Percentiles rank a stretch among this genome's conserved stretches.
Conservation (phyloP, 2,888 invertebrate species). For the Epinotia brunnichana region DNA sequence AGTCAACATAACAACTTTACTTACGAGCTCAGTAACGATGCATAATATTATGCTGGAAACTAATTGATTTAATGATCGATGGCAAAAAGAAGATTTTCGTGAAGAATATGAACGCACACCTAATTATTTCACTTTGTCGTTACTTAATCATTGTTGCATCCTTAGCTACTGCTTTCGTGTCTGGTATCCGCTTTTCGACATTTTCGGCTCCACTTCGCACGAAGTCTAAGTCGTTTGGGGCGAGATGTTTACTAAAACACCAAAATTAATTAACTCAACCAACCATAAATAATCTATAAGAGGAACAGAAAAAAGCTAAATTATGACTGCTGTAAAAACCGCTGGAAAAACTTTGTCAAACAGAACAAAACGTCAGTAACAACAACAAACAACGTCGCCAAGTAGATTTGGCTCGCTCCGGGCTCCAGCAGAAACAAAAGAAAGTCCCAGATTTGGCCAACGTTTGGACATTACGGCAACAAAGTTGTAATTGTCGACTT, state of each 20-base stretch:
- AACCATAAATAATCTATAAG: conserved; percentile 34
- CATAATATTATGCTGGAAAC: conserved; percentile 24
- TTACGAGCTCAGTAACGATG: conserved; percentile 27
- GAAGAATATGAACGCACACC: not conserved
- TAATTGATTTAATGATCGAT: conserved; percentile 19
- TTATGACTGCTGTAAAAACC: conserved; percentile 36
- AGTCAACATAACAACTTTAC: conserved; percentile 22
- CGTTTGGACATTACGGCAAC: conserved; percentile 59
- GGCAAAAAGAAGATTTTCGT: not conserved
- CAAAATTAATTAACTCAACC: conserved; percentile 28
- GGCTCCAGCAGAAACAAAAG: conserved; percentile 70
- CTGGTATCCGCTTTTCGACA: not conserved
- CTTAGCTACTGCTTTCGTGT: not conserved
- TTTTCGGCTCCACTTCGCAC: not conserved
- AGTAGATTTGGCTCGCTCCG: conserved; percentile 66
- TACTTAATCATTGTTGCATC: not conserved
- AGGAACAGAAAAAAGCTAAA: conserved; percentile 20
- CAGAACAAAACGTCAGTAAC: conserved; percentile 62
- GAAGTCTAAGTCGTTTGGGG: too few species aligned
- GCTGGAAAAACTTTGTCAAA: conserved; percentile 57
- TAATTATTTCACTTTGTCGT: too few species aligned
- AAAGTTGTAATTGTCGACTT: conserved; percentile 70
- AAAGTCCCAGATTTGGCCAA: conserved; percentile 64
- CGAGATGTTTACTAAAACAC: not conserved
- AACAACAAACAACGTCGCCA: conserved; percentile 63